phyloP scores from a whole-genome alignment of 2,113 vertebrate genomes.

The Microtus richardsoni region DNA sequence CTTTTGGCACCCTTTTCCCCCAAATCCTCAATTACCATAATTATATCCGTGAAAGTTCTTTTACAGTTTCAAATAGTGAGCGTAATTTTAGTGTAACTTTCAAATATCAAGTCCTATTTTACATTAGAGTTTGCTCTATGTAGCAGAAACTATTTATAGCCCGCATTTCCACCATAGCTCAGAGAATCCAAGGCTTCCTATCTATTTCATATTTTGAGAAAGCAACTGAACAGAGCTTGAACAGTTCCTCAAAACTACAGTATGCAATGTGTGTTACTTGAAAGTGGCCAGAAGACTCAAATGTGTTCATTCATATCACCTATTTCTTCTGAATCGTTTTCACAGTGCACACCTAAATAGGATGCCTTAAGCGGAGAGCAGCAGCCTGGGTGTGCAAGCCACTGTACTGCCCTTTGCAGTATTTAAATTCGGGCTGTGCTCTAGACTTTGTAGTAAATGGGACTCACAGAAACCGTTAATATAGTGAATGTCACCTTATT shows the following conservation, averaged over 20 bases:
- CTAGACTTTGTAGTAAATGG: not conserved
- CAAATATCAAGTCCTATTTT: slow-evolving; percentile 50
- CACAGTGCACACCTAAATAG: not conserved
- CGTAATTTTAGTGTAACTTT: slow-evolving; percentile 44
- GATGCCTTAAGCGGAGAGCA: not conserved
- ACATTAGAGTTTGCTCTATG: not conserved
- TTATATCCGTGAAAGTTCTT: slow-evolving; percentile 38
- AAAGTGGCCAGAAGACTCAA: not conserved
- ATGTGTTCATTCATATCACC: too few species aligned
- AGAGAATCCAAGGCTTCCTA: not conserved
- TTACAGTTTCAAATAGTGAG: slow-evolving; percentile 50
- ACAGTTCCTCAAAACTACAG: not conserved
- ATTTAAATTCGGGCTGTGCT: not conserved
- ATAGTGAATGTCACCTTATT: not conserved
- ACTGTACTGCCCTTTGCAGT: rapidly evolving
- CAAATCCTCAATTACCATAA: not conserved
- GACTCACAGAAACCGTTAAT: not conserved
- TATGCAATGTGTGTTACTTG: not conserved
- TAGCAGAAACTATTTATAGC: slow-evolving; percentile 36
- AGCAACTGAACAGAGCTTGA: not conserved
- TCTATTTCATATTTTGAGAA: not conserved
- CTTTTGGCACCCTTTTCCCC: not conserved
- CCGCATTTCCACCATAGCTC: not conserved
- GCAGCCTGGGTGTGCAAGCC: not conserved
- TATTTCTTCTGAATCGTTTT: not conserved